A percentile compares a stretch with the other conserved stretches of the same genome.
phyloP scores from a whole-genome alignment of 2,888 invertebrate species.

The Drosophila hamatofila region DNA sequence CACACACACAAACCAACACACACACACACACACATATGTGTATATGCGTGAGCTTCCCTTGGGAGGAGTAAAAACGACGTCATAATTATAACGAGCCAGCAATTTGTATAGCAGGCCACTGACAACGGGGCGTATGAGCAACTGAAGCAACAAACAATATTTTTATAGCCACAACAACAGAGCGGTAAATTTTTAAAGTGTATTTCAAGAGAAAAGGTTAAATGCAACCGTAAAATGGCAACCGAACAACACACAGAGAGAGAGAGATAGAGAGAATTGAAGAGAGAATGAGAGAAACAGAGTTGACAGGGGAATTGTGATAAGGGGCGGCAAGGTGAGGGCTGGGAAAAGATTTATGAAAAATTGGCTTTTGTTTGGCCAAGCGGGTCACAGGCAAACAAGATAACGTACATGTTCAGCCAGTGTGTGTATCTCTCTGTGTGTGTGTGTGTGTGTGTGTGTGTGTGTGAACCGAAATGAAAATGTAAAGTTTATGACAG shows the following conservation, averaged over 20 bases:
- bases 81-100: constrained; percentile 78
- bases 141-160: constrained; percentile 47
- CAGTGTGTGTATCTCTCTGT: constrained; percentile 27
- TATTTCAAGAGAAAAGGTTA: constrained; percentile 70
- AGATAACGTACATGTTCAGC: constrained; percentile 56
- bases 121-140: constrained; percentile 71
- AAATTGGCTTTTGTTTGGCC: constrained; percentile 74
- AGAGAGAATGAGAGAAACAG: background rate
- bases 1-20: background rate
- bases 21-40: background rate
- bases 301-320: constrained; percentile 34
- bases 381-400: constrained; percentile 63
- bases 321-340: constrained; percentile 26
- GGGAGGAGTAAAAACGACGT: constrained; percentile 68
- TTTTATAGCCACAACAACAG: constrained; percentile 67
- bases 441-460: background rate
- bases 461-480: constrained; percentile 60
- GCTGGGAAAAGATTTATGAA: constrained; percentile 72
- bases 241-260: background rate
- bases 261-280: too few relatives aligned
- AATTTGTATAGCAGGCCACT: constrained; percentile 59
- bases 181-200: constrained; percentile 71
- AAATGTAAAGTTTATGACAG: constrained; percentile 71
- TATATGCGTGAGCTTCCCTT: constrained; percentile 19
- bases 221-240: constrained; percentile 74